A percentile compares a stretch with the other conserved stretches of the same genome.
phyloP scores from a whole-genome alignment of 2,797 vertebrate species.

The Gymnothorax reevesii region DNA sequence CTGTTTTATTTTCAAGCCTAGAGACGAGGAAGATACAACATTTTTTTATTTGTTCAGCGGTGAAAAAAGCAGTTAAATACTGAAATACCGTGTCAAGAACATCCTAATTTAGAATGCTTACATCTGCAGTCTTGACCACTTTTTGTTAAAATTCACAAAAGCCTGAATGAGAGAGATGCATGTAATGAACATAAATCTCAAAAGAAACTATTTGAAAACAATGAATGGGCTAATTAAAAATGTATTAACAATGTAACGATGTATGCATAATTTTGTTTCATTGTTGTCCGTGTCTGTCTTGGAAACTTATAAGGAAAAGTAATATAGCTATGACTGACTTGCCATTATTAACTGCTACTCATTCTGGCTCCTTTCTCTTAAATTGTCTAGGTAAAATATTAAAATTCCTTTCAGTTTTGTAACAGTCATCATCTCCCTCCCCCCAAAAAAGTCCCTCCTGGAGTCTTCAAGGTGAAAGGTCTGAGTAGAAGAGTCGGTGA shows the following conservation, averaged over 20 bases:
- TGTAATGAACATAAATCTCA: neutral
- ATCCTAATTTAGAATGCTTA: neutral
- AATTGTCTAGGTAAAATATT: neutral
- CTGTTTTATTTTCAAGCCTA: neutral
- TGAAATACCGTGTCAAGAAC: neutral
- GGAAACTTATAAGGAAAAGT: neutral
- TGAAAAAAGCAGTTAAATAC: neutral
- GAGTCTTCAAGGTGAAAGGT: conserved; percentile 60
- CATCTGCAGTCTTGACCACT: neutral
- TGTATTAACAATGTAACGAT: neutral
- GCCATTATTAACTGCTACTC: neutral
- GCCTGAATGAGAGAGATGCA: neutral
- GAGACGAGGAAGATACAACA: neutral
- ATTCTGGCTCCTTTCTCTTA: neutral
- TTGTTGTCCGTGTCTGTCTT: neutral
- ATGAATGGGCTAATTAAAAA: neutral
- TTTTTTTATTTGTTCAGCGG: conserved; percentile 18
- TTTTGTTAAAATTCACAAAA: conserved; percentile 11
- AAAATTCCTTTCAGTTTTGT: neutral
- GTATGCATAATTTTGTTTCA: neutral
- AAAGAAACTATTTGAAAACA: neutral
- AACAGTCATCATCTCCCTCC: neutral
- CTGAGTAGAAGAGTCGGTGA: conserved; percentile 52
- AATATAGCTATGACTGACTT: neutral
- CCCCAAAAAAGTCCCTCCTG: neutral